A percentile compares a stretch with the other conserved stretches of the same genome.
phyloP scores from a whole-genome alignment of 2,888 invertebrate species.

The Calameuta idolon region DNA sequence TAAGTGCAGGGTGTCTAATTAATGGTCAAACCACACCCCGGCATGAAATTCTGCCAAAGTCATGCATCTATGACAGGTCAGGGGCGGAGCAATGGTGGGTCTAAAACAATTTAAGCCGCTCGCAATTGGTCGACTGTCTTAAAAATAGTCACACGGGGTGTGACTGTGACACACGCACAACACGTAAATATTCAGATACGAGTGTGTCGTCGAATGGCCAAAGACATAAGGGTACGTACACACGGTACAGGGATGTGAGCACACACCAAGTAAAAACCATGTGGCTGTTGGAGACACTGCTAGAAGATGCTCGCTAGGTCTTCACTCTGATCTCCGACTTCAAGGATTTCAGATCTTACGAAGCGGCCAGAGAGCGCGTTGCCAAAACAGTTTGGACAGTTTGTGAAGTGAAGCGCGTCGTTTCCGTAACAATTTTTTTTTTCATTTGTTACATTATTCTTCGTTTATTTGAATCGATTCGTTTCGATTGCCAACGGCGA shows the following conservation, averaged over 20 bases:
- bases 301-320: conserved; percentile 43
- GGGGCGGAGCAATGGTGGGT: conserved; percentile 51
- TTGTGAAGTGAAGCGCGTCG: neutral
- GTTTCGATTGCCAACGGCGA: neutral
- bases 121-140: conserved; percentile 54
- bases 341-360: conserved; percentile 48
- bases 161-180: conserved; percentile 37
- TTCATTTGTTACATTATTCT: neutral
- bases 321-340: conserved; percentile 57
- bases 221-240: conserved; percentile 1
- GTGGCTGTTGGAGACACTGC: conserved; percentile 45
- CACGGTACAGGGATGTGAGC: conserved; percentile 19
- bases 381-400: neutral
- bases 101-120: conserved; percentile 45
- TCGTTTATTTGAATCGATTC: neutral
- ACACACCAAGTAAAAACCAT: conserved; percentile 30
- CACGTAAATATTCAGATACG: conserved; percentile 45
- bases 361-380: neutral
- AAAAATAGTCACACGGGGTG: conserved; percentile 62
- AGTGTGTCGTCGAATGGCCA: conserved; percentile 22
- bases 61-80: conserved; percentile 45
- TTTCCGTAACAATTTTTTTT: neutral
- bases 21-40: conserved; percentile 57
- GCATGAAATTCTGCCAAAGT: conserved; percentile 41
- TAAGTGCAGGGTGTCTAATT: conserved; percentile 31